These are phyloP conservation scores for Lordiphosa mommai DNA, from an alignment of 1,140 invertebrate genomes.

Conservation along the genomic window DNA sequence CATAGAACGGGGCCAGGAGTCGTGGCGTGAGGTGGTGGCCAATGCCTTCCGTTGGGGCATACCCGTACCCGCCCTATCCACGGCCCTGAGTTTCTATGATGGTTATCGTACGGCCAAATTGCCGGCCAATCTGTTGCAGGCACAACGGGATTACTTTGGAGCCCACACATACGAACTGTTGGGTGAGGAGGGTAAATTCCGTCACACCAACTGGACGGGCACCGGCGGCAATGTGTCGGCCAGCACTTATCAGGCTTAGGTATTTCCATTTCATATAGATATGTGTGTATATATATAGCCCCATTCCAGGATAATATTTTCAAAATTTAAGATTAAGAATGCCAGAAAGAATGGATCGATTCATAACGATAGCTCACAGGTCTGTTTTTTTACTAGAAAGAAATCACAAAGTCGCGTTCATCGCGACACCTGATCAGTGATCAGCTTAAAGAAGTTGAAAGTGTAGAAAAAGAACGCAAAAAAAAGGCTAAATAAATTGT, in stretches of 20 bases:
- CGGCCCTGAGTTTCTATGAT: conserved; percentile 98
- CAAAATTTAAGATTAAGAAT: too few relatives aligned
- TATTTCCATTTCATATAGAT: too few relatives aligned
- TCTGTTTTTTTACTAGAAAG: too few relatives aligned
- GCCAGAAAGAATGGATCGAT: too few relatives aligned
- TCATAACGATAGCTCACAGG: too few relatives aligned
- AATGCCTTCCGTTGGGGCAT: conserved; percentile 88
- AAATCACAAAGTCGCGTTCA: too few relatives aligned
- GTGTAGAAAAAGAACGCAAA: too few relatives aligned
- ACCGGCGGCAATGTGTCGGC: conserved; percentile 98
- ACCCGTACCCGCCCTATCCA: conserved; percentile 94
- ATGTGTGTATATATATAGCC: too few relatives aligned
- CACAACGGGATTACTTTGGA: conserved; percentile 99
- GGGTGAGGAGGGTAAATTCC: conserved; percentile 91
- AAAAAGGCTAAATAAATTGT: too few relatives aligned
- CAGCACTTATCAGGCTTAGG: conserved; percentile 94
- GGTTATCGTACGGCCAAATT: conserved; percentile 91
- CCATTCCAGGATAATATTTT: not conserved
- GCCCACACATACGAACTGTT: conserved; percentile 98
- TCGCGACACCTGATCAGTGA: too few relatives aligned
- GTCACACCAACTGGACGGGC: conserved; percentile 99
- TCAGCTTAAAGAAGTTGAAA: too few relatives aligned
- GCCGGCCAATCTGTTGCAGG: conserved; percentile 96
- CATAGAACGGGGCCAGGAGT: conserved; percentile 88
- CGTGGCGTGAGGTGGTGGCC: conserved; percentile 85